Evolutionary conservation across 2,797 vertebrate species (phyloP).

Genomic region (Enteromius radiatus): DNA sequence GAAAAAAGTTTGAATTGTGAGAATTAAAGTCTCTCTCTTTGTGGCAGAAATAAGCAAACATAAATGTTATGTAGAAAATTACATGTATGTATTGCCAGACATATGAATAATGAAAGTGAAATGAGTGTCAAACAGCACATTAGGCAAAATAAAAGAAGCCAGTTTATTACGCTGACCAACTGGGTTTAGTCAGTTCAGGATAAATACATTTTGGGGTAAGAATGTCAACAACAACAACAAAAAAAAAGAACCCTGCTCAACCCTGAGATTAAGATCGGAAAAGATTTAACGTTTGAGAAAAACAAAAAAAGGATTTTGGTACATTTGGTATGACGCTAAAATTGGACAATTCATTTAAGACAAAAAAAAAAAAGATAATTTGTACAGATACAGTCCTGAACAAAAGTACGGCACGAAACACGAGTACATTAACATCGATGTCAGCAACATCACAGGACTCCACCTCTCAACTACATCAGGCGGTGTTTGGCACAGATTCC

Average conservation of each 20-base stretch:
- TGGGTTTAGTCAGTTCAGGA: constrained; percentile 37
- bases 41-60: not conserved
- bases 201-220: constrained; percentile 53
- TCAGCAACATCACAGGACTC: not conserved
- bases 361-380: not conserved
- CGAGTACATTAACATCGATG: constrained; percentile 22
- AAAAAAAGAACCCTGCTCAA: constrained; percentile 63
- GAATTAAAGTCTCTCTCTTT: not conserved
- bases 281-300: constrained; percentile 48
- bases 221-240: constrained; percentile 60
- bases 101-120: not conserved
- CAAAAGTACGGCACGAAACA: constrained; percentile 32
- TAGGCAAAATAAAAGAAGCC: constrained; percentile 53
- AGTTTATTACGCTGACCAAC: constrained; percentile 55
- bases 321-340: constrained; percentile 48
- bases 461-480: not conserved
- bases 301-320: constrained; percentile 66
- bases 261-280: constrained; percentile 78
- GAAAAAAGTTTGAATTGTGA: not conserved
- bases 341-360: not conserved
- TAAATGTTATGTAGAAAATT: too few species aligned
- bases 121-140: not conserved
- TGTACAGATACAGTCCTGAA: not conserved
- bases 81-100: not conserved
- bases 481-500: not conserved